Conservation (phyloP, 2,888 invertebrate genomes). For the Dryococelus australis region DNA sequence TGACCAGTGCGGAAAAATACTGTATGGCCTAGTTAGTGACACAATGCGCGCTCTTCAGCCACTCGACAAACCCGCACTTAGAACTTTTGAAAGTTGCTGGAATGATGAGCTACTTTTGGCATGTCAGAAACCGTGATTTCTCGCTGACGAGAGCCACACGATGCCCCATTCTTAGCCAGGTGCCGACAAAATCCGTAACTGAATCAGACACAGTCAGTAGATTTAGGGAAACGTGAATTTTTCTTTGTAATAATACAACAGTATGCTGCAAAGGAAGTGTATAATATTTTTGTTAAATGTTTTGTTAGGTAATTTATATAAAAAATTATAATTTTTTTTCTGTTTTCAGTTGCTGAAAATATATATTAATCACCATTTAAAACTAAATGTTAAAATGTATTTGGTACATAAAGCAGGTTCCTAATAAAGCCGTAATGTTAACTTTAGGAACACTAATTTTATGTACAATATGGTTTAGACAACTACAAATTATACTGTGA, state of each 20-base stretch:
- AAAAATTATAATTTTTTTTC: neutral
- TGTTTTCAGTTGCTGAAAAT: neutral
- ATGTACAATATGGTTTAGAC: neutral
- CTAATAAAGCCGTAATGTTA: neutral
- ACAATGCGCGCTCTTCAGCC: neutral
- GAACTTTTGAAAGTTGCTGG: neutral
- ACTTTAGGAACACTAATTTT: neutral
- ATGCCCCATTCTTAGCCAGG: too few relatives aligned
- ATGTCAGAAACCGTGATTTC: too few relatives aligned
- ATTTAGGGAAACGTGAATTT: too few relatives aligned
- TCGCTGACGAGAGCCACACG: too few relatives aligned
- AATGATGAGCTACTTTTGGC: neutral
- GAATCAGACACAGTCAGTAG: too few relatives aligned
- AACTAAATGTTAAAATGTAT: neutral
- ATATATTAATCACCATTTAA: neutral
- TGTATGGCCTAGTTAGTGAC: neutral
- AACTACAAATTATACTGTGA: neutral
- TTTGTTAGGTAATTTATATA: neutral
- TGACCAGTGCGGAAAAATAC: neutral
- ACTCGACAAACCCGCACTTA: neutral
- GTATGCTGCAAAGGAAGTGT: neutral
- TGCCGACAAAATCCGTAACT: too few relatives aligned
- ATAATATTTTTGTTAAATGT: too few relatives aligned
- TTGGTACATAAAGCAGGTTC: neutral
- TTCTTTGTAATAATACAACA: neutral